These are phyloP conservation scores for Tromatobia lineatoria DNA, from an alignment of 2,888 invertebrate genomes.

Conservation along the genomic window DNA sequence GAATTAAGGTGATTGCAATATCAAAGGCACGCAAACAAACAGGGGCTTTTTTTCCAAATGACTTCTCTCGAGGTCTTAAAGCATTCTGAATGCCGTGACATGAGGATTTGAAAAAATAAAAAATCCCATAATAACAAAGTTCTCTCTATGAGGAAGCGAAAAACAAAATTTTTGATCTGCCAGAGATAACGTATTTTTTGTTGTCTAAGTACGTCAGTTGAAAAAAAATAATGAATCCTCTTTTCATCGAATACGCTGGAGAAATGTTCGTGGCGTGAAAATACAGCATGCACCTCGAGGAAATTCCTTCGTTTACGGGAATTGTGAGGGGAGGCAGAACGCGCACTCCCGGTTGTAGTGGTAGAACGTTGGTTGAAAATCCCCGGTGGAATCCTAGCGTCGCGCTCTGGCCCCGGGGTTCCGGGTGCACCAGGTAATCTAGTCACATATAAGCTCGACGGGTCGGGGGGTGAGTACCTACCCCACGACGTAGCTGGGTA, in stretches of 20 bases:
- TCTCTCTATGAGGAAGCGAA: background rate
- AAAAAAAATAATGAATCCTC: conserved; percentile 7
- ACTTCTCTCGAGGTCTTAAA: no score
- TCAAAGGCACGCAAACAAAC: no score
- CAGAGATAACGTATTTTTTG: background rate
- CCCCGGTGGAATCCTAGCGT: conserved; percentile 72
- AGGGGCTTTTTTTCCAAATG: no score
- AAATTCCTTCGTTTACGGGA: conserved; percentile 52
- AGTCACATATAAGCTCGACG: conserved; percentile 78
- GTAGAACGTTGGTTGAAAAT: conserved; percentile 66
- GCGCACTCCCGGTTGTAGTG: conserved; percentile 26
- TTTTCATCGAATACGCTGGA: conserved; percentile 23
- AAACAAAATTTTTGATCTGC: background rate
- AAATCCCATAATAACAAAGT: no score
- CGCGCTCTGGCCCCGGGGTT: conserved; percentile 63
- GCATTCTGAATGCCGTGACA: no score
- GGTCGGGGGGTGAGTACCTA: conserved; percentile 31
- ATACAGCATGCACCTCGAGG: conserved; percentile 46
- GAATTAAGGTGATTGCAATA: no score
- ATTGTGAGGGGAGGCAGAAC: conserved; percentile 28
- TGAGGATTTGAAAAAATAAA: no score
- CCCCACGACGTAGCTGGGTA: conserved; percentile 58
- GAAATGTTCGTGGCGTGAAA: conserved; percentile 42
- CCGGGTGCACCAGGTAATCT: conserved; percentile 76
- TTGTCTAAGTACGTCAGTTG: background rate